Conservation (phyloP, 2,888 invertebrate genomes). For the Diogma glabrata region DNA sequence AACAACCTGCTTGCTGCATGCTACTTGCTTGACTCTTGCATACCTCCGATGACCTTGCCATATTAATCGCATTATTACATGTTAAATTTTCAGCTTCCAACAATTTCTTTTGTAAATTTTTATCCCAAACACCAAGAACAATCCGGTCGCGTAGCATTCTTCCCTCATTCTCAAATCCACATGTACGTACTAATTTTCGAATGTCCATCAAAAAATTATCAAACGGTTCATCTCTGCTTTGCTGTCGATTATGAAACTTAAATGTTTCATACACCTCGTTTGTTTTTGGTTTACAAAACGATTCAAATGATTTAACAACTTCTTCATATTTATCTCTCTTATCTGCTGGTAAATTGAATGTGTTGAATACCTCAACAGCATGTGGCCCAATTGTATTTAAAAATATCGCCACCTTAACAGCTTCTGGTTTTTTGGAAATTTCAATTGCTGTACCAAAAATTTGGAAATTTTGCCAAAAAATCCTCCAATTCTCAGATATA, state of each 20-base stretch:
- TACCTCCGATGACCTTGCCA: neutral
- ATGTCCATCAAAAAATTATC: neutral
- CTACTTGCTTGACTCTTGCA: no score
- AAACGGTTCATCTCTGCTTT: neutral
- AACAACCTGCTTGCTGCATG: no score
- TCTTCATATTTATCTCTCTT: neutral
- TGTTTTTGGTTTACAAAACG: neutral
- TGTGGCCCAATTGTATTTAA: neutral
- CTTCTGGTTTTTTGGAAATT: neutral
- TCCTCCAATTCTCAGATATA: no score
- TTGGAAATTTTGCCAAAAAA: no score
- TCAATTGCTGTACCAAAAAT: no score
- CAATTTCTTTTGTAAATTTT: neutral
- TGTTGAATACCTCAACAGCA: neutral
- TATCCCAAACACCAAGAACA: neutral
- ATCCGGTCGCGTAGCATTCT: conserved; percentile 1
- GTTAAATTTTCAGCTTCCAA: neutral
- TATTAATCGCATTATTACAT: neutral
- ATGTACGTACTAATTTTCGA: neutral
- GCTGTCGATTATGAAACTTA: neutral
- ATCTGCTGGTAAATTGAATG: neutral
- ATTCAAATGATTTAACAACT: neutral
- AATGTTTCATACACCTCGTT: neutral
- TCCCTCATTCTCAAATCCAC: neutral
- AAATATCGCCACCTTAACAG: neutral